A percentile compares a stretch with the other conserved stretches of the same genome.
Conservation (phyloP, 2,797 vertebrate species). For the Lithobates pipiens region DNA sequence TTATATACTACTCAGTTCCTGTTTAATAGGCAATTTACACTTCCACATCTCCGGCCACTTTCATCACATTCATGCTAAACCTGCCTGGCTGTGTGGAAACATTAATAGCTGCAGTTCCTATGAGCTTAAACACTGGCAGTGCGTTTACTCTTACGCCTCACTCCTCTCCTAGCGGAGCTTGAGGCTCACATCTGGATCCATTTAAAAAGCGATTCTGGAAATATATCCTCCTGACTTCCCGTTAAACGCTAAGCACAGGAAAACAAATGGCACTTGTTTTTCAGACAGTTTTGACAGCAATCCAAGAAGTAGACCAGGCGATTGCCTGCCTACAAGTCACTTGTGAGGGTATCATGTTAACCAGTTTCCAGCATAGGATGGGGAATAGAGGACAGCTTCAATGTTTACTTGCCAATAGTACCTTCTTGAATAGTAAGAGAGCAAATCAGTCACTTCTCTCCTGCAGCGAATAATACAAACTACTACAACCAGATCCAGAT, state of each 20-base stretch:
- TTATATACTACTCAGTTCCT: constrained; percentile 39
- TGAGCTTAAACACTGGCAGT: constrained; percentile 65
- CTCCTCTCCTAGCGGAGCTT: constrained; percentile 60
- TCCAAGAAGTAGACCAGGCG: constrained; percentile 77
- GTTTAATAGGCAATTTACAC: constrained; percentile 51
- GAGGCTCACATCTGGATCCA: constrained; percentile 77
- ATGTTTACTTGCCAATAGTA: background rate
- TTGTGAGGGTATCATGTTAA: constrained; percentile 68
- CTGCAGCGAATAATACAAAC: background rate
- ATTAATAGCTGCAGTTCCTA: constrained; percentile 66
- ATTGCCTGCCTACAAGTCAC: constrained; percentile 75
- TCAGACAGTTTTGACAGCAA: constrained; percentile 77
- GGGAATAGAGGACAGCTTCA: background rate
- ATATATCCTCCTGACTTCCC: constrained; percentile 82
- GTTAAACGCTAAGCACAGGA: constrained; percentile 81
- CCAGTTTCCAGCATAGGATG: constrained; percentile 36
- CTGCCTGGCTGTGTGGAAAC: constrained; percentile 63
- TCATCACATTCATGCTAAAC: constrained; percentile 63
- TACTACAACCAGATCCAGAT: constrained; percentile 13
- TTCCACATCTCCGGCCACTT: constrained; percentile 64
- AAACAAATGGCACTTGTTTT: constrained; percentile 87
- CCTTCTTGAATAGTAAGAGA: background rate
- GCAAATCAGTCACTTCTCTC: constrained; percentile 4
- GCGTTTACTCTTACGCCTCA: constrained; percentile 67
- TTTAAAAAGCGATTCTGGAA: constrained; percentile 82